phyloP scores from a whole-genome alignment of 2,888 invertebrate species.

The Silvanus unidentatus region DNA sequence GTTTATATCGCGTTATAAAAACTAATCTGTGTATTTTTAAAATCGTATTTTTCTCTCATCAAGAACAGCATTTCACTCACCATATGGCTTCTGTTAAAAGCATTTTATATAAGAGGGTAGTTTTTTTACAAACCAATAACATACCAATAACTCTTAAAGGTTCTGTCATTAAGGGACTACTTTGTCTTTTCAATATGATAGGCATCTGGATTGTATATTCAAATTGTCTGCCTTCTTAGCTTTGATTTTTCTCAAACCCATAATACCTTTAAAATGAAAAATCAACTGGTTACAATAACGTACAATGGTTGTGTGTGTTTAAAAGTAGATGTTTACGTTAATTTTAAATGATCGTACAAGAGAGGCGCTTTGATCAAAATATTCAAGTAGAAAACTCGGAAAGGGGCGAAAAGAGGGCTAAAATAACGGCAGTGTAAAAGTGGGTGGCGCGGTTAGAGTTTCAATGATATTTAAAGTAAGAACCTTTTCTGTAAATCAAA shows the following conservation, averaged over 20 bases:
- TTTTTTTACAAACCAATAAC: constrained; percentile 3
- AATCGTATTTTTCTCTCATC: too few relatives aligned
- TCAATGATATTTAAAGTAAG: too few relatives aligned
- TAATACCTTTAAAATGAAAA: too few relatives aligned
- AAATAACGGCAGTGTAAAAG: background rate
- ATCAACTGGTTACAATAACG: too few relatives aligned
- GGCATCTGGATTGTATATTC: constrained; percentile 2
- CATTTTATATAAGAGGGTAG: constrained; percentile 1
- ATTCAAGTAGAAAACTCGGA: too few relatives aligned
- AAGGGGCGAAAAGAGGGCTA: too few relatives aligned
- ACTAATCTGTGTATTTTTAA: background rate
- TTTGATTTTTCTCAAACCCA: background rate
- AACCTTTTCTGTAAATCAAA: constrained; percentile 6
- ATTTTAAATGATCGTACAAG: too few relatives aligned
- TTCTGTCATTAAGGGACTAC: background rate
- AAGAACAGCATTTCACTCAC: background rate
- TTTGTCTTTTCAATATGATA: constrained; percentile 1
- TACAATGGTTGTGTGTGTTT: too few relatives aligned
- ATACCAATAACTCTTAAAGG: constrained; percentile 1
- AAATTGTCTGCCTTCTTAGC: background rate
- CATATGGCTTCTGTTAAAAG: constrained; percentile 1
- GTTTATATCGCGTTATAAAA: background rate
- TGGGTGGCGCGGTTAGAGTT: too few relatives aligned
- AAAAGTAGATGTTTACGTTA: too few relatives aligned
- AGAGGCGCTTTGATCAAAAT: too few relatives aligned